These are phyloP conservation scores for Lordiphosa clarofinis DNA, from an alignment of 1,140 invertebrate species.

Conservation along the genomic window DNA sequence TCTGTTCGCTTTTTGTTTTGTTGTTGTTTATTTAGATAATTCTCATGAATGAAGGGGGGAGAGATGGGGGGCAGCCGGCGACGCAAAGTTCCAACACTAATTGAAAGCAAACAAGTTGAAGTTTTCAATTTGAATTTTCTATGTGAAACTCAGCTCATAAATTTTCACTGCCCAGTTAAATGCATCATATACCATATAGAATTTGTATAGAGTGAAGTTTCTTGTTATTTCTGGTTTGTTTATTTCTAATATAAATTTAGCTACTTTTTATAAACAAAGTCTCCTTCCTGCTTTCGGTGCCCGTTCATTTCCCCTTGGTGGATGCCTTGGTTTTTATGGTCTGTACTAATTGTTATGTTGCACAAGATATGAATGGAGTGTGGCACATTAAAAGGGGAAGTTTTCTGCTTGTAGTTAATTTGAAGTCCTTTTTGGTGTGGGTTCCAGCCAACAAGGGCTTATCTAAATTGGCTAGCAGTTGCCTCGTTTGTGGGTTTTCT, in stretches of 20 bases:
- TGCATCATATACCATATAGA: slow-evolving; percentile 52
- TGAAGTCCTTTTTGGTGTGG: slow-evolving; percentile 4
- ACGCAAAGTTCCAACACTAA: slow-evolving; percentile 61
- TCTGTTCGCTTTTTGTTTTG: slow-evolving; percentile 14
- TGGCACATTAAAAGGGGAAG: slow-evolving; percentile 16
- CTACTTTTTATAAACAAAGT: slow-evolving; percentile 65
- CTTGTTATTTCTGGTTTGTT: slow-evolving; percentile 35
- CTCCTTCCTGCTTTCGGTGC: slow-evolving; percentile 9
- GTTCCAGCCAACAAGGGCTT: slow-evolving; percentile 34
- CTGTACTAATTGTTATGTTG: slow-evolving; percentile 70
- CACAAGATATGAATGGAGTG: slow-evolving; percentile 74
- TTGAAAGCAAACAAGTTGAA: slow-evolving; percentile 68
- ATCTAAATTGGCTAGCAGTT: slow-evolving; percentile 67
- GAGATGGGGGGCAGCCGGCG: slow-evolving; percentile 1
- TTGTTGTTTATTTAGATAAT: slow-evolving; percentile 68
- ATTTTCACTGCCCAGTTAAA: slow-evolving; percentile 54
- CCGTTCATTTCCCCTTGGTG: slow-evolving; percentile 20
- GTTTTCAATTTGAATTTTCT: slow-evolving; percentile 24
- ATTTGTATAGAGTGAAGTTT: slow-evolving; percentile 24
- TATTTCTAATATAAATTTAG: slow-evolving; percentile 76
- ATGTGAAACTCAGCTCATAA: slow-evolving; percentile 53
- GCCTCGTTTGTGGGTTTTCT: slow-evolving; percentile 38
- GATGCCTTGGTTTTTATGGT: slow-evolving; percentile 45
- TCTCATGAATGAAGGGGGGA: slow-evolving; percentile 36
- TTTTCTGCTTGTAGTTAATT: slow-evolving; percentile 1